Percentiles rank a stretch among this genome's conserved stretches.
These are phyloP conservation scores for Liodrosophila aerea DNA, from an alignment of 2,888 invertebrate genomes.

Conservation along the genomic window DNA sequence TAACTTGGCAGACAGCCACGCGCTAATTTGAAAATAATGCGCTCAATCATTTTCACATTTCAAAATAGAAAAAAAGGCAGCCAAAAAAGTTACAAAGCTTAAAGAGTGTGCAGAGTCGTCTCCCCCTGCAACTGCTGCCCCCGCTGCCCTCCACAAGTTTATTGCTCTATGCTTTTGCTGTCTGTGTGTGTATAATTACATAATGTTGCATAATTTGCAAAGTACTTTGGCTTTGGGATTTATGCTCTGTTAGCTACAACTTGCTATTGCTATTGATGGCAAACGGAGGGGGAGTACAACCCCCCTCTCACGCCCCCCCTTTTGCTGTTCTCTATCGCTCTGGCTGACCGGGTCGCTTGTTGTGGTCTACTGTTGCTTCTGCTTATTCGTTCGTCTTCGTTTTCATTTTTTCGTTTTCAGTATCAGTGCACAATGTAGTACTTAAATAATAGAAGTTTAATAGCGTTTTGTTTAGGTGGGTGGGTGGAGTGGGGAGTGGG, in stretches of 20 bases:
- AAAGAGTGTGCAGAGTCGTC: constrained; percentile 12
- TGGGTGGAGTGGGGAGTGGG: background rate
- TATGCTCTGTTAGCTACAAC: constrained; percentile 79
- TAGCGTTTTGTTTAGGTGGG: constrained; percentile 62
- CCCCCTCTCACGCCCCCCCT: constrained; percentile 5
- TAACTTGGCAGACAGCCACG: constrained; percentile 53
- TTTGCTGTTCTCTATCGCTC: constrained; percentile 64
- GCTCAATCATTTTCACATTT: constrained; percentile 76
- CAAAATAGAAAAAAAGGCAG: constrained; percentile 33
- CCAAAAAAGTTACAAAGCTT: constrained; percentile 23
- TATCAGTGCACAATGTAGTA: constrained; percentile 79
- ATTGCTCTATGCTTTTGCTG: constrained; percentile 22
- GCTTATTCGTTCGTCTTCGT: constrained; percentile 28
- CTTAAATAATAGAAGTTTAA: constrained; percentile 80
- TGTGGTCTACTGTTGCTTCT: constrained; percentile 12
- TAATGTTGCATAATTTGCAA: constrained; percentile 77
- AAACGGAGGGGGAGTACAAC: constrained; percentile 1
- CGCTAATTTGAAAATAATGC: constrained; percentile 80
- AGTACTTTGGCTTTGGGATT: constrained; percentile 77
- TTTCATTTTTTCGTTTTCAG: constrained; percentile 64
- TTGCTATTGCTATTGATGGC: constrained; percentile 29
- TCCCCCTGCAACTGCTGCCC: background rate
- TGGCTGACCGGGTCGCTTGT: constrained; percentile 55
- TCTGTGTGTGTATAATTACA: constrained; percentile 74
- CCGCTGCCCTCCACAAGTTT: background rate